Conservation (phyloP, 2,113 vertebrate genomes). For the Dendropsophus ebraccatus region DNA sequence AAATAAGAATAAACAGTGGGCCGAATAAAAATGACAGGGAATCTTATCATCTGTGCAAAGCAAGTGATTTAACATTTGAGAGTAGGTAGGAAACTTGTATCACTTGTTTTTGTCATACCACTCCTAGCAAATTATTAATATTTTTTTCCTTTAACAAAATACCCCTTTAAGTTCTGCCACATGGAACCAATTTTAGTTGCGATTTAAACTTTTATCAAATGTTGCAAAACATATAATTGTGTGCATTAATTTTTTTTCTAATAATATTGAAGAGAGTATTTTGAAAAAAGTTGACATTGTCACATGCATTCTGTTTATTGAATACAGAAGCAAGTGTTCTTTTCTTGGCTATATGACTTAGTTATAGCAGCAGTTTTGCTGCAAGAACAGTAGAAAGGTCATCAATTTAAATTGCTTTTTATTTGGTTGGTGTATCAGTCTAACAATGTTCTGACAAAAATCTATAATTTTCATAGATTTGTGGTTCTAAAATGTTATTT, state of each 20-base stretch:
- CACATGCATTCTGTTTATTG: background rate
- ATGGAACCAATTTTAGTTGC: too few relatives aligned
- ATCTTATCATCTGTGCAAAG: too few relatives aligned
- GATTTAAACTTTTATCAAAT: too few relatives aligned
- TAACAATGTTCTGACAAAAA: slow-evolving; percentile 11
- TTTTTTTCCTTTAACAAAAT: too few relatives aligned
- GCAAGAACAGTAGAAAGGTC: background rate
- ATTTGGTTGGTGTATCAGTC: background rate
- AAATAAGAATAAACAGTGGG: background rate
- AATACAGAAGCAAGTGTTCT: background rate
- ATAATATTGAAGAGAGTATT: too few relatives aligned
- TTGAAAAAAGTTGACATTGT: background rate
- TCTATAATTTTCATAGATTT: slow-evolving; percentile 2
- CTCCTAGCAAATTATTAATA: too few relatives aligned
- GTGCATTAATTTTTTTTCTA: too few relatives aligned
- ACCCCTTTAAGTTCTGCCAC: too few relatives aligned
- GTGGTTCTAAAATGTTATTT: background rate
- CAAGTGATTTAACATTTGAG: background rate
- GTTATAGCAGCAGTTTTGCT: too few relatives aligned
- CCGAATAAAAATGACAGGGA: background rate
- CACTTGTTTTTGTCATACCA: too few relatives aligned
- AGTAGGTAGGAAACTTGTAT: background rate
- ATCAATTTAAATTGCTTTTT: background rate
- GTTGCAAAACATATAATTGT: too few relatives aligned
- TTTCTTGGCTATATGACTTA: background rate